Evolutionary conservation across 2,888 invertebrate genomes (phyloP).

Genomic region (Meloe dianella): DNA sequence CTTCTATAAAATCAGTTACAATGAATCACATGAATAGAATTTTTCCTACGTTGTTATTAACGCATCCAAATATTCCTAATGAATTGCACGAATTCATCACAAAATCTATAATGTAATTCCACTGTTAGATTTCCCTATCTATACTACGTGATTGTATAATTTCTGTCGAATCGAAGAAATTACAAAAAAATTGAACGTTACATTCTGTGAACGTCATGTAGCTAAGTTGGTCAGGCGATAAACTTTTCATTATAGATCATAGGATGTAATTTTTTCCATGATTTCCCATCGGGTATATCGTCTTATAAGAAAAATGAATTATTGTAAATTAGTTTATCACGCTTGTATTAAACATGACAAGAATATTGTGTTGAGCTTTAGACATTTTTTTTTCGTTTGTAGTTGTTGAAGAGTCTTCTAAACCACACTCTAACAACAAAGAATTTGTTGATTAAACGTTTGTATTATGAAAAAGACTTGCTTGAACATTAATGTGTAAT

Average conservation of each 20-base stretch:
- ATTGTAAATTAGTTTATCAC: slow-evolving; percentile 31
- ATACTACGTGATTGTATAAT: background rate
- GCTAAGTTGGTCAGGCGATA: slow-evolving; percentile 10
- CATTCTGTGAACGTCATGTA: background rate
- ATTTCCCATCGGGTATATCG: slow-evolving; percentile 34
- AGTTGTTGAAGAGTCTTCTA: background rate
- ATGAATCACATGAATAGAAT: too few species aligned
- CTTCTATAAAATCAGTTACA: slow-evolving; percentile 3
- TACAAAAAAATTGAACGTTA: background rate
- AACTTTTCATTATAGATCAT: slow-evolving; percentile 33
- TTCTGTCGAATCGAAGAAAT: background rate
- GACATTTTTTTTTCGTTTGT: slow-evolving; percentile 11
- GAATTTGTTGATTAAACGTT: background rate
- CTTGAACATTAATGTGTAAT: background rate
- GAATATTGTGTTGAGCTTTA: slow-evolving; percentile 26
- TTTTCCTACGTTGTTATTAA: too few species aligned
- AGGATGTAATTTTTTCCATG: slow-evolving; percentile 32
- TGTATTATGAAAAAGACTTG: background rate
- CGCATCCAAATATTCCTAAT: background rate
- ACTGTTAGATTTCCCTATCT: background rate
- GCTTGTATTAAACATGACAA: slow-evolving; percentile 28
- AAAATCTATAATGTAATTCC: background rate
- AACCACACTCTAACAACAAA: background rate
- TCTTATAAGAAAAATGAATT: slow-evolving; percentile 31
- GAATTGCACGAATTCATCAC: background rate